Percentiles rank a stretch among this genome's conserved stretches.
Evolutionary conservation across 2,113 vertebrate genomes (phyloP).

Genomic region (Herpailurus yagouaroundi): DNA sequence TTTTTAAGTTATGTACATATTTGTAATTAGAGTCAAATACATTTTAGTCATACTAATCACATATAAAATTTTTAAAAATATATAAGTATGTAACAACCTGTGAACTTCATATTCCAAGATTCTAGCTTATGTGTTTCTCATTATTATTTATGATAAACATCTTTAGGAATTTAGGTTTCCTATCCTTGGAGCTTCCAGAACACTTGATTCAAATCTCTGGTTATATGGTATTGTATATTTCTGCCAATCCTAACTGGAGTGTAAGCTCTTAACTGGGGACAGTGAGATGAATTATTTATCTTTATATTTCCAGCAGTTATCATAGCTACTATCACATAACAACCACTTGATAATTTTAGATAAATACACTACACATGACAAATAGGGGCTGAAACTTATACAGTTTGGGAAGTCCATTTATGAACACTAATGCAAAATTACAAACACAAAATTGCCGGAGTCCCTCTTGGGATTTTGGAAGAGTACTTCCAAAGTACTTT

Average conservation of each 20-base stretch:
- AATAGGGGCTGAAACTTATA: neutral
- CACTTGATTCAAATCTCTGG: neutral
- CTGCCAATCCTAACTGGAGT: neutral
- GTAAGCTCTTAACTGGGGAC: neutral
- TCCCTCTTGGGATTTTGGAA: neutral
- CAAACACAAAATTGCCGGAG: neutral
- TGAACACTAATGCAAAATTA: neutral
- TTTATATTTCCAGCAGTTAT: neutral
- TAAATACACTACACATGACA: neutral
- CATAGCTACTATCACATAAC: neutral
- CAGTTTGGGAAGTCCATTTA: neutral
- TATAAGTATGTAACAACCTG: neutral
- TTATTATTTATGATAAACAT: neutral
- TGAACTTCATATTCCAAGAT: conserved; percentile 37
- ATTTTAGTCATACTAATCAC: conserved; percentile 15
- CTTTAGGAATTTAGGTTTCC: neutral
- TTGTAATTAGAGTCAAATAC: conserved; percentile 25
- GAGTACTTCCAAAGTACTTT: neutral
- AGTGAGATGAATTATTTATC: neutral
- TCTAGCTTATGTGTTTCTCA: conserved; percentile 10
- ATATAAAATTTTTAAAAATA: neutral
- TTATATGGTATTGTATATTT: neutral
- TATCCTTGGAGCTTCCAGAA: neutral
- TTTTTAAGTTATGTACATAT: conserved; percentile 59
- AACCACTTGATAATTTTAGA: neutral